Conservation (phyloP, 2,113 vertebrate genomes). For the Pollimyrus isidori region DNA sequence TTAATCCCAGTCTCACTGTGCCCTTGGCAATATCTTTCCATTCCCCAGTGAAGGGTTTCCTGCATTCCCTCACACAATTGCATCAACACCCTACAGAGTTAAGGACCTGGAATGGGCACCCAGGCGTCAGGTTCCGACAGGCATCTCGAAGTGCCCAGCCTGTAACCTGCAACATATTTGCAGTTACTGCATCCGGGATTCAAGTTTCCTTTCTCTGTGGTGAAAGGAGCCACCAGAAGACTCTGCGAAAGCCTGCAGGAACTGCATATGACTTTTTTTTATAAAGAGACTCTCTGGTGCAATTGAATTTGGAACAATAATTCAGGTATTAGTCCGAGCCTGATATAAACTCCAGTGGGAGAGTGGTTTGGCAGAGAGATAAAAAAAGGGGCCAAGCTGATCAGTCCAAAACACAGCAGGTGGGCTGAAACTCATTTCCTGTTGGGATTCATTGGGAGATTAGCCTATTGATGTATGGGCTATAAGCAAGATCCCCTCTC, state of each 20-base stretch:
- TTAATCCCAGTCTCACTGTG: not conserved
- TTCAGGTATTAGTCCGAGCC: not conserved
- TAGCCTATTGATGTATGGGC: constrained; percentile 12
- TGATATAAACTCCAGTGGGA: not conserved
- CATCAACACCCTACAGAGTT: not conserved
- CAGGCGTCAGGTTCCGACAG: not conserved
- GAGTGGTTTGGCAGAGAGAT: not conserved
- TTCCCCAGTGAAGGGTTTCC: not conserved
- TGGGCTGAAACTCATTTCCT: constrained; percentile 5
- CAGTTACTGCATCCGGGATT: not conserved
- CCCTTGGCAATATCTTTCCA: not conserved
- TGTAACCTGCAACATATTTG: not conserved
- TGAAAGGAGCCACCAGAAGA: not conserved
- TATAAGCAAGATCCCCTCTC: not conserved
- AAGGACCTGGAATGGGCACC: constrained; percentile 19
- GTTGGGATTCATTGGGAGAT: not conserved
- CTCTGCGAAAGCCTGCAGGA: not conserved
- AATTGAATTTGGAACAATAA: constrained; percentile 6
- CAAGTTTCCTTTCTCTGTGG: not conserved
- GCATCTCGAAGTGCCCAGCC: not conserved
- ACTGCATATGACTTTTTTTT: not conserved
- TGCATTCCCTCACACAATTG: not conserved
- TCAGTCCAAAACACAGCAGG: not conserved
- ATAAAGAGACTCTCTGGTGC: not conserved
- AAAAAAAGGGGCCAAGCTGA: not conserved